A percentile compares a stretch with the other conserved stretches of the same genome.
Conservation (phyloP, 2,113 vertebrate species). For the Oryctolagus cuniculus region DNA sequence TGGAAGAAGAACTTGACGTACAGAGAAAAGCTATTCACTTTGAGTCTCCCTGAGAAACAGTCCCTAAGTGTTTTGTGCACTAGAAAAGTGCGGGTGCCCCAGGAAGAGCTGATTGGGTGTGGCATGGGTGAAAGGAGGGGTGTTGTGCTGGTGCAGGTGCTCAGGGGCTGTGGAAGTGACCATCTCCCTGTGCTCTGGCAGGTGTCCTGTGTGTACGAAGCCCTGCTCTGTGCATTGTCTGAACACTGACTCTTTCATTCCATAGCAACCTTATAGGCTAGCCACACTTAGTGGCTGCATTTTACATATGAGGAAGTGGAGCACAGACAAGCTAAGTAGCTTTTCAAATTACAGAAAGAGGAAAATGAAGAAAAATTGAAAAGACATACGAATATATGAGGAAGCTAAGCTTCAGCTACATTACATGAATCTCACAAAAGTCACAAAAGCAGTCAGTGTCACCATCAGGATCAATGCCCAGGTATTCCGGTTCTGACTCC, state of each 20-base stretch:
- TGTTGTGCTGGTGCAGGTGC: neutral
- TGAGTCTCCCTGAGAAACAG: neutral
- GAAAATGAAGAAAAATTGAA: too few species aligned
- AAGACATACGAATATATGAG: too few species aligned
- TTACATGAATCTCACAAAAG: too few species aligned
- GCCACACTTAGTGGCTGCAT: neutral
- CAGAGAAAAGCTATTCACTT: neutral
- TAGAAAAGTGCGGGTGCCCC: neutral
- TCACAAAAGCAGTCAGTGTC: too few species aligned
- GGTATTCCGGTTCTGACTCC: too few species aligned
- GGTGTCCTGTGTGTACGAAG: neutral
- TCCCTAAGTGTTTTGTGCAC: neutral
- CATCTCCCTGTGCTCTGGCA: rapidly evolving
- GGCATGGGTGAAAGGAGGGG: neutral
- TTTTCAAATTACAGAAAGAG: neutral
- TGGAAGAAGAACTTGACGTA: neutral
- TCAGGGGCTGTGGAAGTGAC: neutral
- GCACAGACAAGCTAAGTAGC: neutral
- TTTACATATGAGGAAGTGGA: neutral
- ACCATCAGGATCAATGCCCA: too few species aligned
- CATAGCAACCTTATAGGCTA: neutral
- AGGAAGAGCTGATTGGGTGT: neutral
- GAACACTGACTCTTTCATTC: neutral
- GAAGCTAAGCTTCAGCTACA: too few species aligned
- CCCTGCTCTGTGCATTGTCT: rapidly evolving